Evolutionary conservation across 1,140 invertebrate species (phyloP), one percentile per base, ranked within the genome.

Genomic region (Phocides pigmalion): DNA sequence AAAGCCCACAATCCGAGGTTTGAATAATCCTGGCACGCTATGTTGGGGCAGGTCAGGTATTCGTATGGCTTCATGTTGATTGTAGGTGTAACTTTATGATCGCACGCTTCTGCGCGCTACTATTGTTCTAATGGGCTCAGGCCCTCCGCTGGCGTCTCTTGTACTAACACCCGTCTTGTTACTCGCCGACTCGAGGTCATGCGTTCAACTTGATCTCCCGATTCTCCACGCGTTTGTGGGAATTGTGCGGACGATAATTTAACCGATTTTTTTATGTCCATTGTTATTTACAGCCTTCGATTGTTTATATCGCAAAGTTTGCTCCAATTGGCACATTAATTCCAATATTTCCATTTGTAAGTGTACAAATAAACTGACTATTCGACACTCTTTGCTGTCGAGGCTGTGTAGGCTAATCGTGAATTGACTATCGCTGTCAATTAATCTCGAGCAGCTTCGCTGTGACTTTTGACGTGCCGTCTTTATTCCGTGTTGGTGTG

Each of bases 11-110:
- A 64, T 65, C 16, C 22, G 19, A 47, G 20, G 54, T 53, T 32
- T 42, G 44, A 56, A 58, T 51, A 12, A 25, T 64, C 32, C 61
- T 25, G 62, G 68, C 65, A 66, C 65, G 72, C 65, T 66, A 71
- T 62, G 72, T 84, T 82, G 70, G 64, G 77, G 72, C 71, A 85
- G 81, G 77, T 84, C 82, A 78, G 68, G 72, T 65, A 74, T 78
- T 79, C 71, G 70, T 76, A 73, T 72, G 75, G 73, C 72, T 81
- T 73, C 62, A 37, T 66, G 70, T 62, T 77, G 76, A 79, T 82
- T 84, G 75, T 74, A 81, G 77, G 76, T 81, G 77, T 73, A 78
- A 82, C 51, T 89, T 84, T 87, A 89, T 79, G 84, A 86, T 83
- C 76, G 78, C 76, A 82, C 78, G 84, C 79, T 85, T 79, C 77